A percentile compares a stretch with the other conserved stretches of the same genome.
These are phyloP conservation scores for Fragum sueziense DNA, from an alignment of 2,888 invertebrate species.

Conservation along the genomic window DNA sequence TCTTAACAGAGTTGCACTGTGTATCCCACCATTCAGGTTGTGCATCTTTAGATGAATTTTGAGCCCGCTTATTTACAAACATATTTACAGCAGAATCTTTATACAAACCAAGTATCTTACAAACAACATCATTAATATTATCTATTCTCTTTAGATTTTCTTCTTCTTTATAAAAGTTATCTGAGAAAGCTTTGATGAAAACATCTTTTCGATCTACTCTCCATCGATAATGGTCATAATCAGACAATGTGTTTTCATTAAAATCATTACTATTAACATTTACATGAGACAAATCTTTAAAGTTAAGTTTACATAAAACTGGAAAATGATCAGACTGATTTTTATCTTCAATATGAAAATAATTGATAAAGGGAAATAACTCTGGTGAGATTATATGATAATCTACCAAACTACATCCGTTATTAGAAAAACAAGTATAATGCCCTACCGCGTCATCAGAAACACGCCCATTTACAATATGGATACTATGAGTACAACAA, in stretches of 20 bases:
- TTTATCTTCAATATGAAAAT: background rate
- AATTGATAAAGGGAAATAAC: background rate
- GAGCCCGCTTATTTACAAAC: background rate
- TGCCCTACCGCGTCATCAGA: background rate
- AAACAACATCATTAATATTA: background rate
- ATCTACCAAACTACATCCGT: conserved; percentile 2
- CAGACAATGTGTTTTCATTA: background rate
- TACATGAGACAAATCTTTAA: background rate
- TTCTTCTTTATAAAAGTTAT: background rate
- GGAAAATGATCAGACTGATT: conserved; percentile 9
- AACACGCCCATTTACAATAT: background rate
- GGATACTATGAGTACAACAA: background rate
- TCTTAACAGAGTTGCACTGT: background rate
- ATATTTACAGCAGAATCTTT: background rate
- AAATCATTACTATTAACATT: background rate
- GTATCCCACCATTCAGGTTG: conserved; percentile 6
- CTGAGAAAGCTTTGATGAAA: background rate
- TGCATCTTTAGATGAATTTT: background rate
- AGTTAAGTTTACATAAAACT: background rate
- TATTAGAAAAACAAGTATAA: background rate
- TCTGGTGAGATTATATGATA: background rate
- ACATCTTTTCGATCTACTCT: background rate
- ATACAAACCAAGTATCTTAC: background rate
- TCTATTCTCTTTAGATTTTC: background rate
- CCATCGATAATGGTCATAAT: background rate